Evolutionary conservation across 2,113 vertebrate genomes (phyloP).

Genomic region (Equus quagga): DNA sequence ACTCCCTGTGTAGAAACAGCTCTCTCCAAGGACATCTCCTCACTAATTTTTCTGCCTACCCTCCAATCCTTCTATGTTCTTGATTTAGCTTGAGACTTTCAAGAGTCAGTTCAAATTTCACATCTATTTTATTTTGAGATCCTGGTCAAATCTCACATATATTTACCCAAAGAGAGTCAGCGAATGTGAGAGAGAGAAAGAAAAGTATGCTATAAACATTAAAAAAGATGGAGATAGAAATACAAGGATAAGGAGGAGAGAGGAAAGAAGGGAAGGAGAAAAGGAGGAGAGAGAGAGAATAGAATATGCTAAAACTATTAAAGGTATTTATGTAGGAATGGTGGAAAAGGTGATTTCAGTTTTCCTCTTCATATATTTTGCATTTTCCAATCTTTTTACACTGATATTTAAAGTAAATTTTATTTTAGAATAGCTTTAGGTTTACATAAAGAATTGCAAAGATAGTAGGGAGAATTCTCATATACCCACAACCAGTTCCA

Average conservation of each 20-base stretch:
- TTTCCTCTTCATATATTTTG: not conserved
- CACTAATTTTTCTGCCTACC: not conserved
- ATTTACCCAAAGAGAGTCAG: not conserved
- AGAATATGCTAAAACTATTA: not conserved
- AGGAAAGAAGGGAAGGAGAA: not conserved
- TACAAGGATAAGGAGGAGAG: not conserved
- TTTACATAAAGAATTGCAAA: not conserved
- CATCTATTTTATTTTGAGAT: not conserved
- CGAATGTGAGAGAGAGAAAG: not conserved
- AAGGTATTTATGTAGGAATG: not conserved
- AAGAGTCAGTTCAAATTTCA: not conserved
- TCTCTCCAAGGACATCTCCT: not conserved
- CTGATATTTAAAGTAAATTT: constrained; percentile 26
- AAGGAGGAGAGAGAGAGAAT: not conserved
- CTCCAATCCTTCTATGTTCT: not conserved
- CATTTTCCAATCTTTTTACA: not conserved
- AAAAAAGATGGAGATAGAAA: not conserved
- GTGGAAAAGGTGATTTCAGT: not conserved
- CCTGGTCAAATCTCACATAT: not conserved
- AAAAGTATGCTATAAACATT: not conserved
- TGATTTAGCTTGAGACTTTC: not conserved
- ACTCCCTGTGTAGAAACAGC: not conserved
- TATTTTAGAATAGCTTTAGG: constrained; percentile 12
- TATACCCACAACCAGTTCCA: not conserved
- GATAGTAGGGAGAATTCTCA: not conserved